phyloP scores from a whole-genome alignment of 2,113 vertebrate species.

The Cygnus buccinator region DNA sequence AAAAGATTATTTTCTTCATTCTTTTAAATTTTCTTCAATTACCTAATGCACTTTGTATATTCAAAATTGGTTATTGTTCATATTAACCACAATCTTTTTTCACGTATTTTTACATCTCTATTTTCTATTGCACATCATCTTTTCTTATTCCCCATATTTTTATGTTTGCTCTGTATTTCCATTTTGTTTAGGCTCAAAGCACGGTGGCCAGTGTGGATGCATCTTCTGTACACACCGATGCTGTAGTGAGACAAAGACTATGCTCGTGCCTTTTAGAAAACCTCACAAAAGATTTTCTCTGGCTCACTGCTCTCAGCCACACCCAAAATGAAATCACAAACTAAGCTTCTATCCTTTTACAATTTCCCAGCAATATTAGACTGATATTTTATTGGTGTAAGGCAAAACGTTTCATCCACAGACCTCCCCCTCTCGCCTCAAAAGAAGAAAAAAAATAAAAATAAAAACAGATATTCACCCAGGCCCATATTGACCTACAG shows the following conservation, averaged over 20 bases:
- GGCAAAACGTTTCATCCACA: neutral
- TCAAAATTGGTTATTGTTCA: neutral
- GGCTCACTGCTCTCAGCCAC: neutral
- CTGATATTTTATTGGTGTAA: neutral
- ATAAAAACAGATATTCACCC: neutral
- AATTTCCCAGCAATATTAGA: neutral
- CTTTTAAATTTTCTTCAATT: neutral
- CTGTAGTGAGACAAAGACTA: neutral
- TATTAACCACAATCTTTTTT: neutral
- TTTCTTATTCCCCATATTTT: neutral
- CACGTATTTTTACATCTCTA: neutral
- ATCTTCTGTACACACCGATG: neutral
- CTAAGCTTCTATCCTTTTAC: neutral
- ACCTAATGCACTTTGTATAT: neutral
- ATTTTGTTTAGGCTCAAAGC: neutral
- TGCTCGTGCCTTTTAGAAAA: neutral
- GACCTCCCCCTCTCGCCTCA: neutral
- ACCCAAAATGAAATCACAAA: neutral
- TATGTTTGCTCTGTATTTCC: fast-evolving
- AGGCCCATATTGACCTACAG: neutral
- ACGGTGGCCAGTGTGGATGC: neutral
- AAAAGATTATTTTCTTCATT: neutral
- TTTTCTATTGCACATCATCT: neutral
- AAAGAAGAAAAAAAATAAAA: neutral
- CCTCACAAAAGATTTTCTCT: neutral